Conservation (phyloP, 2,797 vertebrate genomes). For the Esox masquinongy region DNA sequence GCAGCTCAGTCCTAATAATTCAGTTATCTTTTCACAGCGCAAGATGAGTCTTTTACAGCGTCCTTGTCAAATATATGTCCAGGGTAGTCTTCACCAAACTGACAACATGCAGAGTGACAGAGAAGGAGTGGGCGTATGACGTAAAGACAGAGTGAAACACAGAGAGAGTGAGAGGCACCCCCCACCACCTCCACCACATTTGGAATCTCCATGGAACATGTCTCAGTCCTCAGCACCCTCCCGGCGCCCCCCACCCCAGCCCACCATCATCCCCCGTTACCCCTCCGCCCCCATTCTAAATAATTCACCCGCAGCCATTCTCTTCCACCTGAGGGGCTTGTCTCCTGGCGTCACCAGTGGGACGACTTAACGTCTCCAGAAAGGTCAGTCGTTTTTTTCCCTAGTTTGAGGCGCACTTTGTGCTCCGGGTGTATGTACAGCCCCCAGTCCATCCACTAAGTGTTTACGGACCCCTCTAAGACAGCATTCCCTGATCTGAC, state of each 20-base stretch:
- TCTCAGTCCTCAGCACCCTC: constrained; percentile 63
- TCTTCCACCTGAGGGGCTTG: constrained; percentile 85
- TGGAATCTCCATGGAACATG: constrained; percentile 59
- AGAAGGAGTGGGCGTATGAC: constrained; percentile 27
- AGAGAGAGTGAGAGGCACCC: constrained; percentile 8
- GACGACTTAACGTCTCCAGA: constrained; percentile 80
- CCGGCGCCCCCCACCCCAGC: constrained; percentile 14
- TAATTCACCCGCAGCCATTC: constrained; percentile 82
- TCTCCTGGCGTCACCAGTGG: constrained; percentile 84
- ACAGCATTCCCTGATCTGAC: constrained; percentile 67
- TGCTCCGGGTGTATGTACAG: constrained; percentile 8
- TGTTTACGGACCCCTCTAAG: constrained; percentile 68
- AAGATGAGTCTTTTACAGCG: constrained; percentile 20
- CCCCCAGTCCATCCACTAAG: constrained; percentile 55
- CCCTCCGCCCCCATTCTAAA: constrained; percentile 73
- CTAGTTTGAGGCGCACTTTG: constrained; percentile 57
- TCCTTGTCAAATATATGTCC: constrained; percentile 43
- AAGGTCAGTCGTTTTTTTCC: constrained; percentile 75
- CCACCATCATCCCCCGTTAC: constrained; percentile 4
- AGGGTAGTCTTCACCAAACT: constrained; percentile 23
- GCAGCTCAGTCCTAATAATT: constrained; percentile 4
- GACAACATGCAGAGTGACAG: constrained; percentile 56
- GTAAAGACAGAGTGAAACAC: background rate
- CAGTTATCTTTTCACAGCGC: constrained; percentile 10
- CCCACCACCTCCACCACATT: background rate